These are phyloP conservation scores for Phasia obesa DNA, from an alignment of 2,888 invertebrate species.

Conservation along the genomic window DNA sequence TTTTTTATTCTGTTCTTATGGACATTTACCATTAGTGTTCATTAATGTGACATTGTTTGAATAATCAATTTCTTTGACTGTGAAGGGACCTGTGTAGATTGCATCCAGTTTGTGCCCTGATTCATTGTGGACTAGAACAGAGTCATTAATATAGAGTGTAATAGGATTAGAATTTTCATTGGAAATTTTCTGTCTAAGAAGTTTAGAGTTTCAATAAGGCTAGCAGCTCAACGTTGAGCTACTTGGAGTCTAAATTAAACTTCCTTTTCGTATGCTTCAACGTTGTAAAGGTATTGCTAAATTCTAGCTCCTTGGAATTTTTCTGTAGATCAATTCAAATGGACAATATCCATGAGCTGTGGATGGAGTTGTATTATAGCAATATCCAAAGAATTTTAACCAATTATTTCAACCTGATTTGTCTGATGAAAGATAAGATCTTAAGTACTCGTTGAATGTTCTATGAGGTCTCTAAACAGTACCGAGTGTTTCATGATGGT, in stretches of 20 bases:
- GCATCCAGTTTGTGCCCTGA: background rate
- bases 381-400: no score
- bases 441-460: conserved; percentile 11
- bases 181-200: background rate
- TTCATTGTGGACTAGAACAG: background rate
- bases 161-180: background rate
- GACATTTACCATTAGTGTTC: background rate
- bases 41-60: background rate
- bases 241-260: background rate
- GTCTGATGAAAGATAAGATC: no score
- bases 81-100: background rate
- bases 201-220: background rate
- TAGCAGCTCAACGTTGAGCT: background rate
- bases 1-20: background rate
- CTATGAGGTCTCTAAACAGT: conserved; percentile 11
- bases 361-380: background rate
- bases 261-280: background rate
- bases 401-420: no score
- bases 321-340: background rate
- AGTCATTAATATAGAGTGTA: background rate
- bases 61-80: background rate
- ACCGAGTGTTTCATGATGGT: conserved; percentile 15
- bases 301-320: background rate
- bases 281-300: background rate
- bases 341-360: conserved; percentile 2